These are phyloP conservation scores for Heliconius hortense DNA, from an alignment of 2,888 invertebrate species.

Conservation along the genomic window DNA sequence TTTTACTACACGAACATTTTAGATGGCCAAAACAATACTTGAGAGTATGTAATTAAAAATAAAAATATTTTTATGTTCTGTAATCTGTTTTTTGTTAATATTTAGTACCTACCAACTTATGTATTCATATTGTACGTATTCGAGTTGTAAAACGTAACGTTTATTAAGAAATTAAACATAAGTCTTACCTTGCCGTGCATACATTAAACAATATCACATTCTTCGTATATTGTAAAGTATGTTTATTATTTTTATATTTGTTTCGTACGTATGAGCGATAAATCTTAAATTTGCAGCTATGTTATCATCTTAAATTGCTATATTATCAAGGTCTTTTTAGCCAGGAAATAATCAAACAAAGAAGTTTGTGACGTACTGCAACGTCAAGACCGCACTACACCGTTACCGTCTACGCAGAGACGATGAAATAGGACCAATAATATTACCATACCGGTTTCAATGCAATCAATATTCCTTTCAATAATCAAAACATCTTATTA, in stretches of 20 bases:
- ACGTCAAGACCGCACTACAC: slow-evolving; percentile 36
- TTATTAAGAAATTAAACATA: not conserved
- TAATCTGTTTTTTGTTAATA: not conserved
- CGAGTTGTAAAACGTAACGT: not conserved
- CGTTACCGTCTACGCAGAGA: slow-evolving; percentile 35
- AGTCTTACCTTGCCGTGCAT: not conserved
- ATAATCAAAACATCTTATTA: not conserved
- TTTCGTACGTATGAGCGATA: slow-evolving; percentile 8
- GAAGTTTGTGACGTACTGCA: slow-evolving; percentile 43
- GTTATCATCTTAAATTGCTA: slow-evolving; percentile 44
- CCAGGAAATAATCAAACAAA: slow-evolving; percentile 45
- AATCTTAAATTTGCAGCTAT: slow-evolving; percentile 33
- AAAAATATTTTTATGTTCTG: not conserved
- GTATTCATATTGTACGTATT: not conserved
- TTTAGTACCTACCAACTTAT: not conserved
- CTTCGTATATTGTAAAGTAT: not conserved
- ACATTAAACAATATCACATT: not conserved
- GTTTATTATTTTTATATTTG: slow-evolving; percentile 10
- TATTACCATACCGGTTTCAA: slow-evolving; percentile 31
- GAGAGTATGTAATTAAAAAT: not conserved
- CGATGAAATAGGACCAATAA: slow-evolving; percentile 37
- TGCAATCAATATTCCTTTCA: slow-evolving; percentile 23
- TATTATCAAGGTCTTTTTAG: slow-evolving; percentile 44
- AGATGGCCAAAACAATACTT: not conserved
- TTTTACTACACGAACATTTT: slow-evolving; percentile 2